Conservation (phyloP, 2,888 invertebrate species). For the Andrena flavipes region DNA sequence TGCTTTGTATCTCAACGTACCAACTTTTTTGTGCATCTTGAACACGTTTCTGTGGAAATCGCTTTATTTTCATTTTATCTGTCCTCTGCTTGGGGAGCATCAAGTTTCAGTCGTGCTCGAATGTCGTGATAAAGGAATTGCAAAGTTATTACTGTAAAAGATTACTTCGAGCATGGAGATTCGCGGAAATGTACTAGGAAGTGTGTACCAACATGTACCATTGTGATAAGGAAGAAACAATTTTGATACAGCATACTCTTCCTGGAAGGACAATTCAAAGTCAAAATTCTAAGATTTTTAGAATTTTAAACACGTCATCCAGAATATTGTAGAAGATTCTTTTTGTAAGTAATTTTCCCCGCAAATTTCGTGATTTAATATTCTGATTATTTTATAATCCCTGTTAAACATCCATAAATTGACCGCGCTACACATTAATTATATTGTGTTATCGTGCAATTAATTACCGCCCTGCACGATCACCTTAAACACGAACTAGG, state of each 20-base stretch:
- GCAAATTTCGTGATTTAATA: too few relatives aligned
- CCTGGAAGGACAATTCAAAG: neutral
- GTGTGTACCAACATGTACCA: neutral
- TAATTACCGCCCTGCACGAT: too few relatives aligned
- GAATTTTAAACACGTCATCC: too few relatives aligned
- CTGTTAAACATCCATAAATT: too few relatives aligned
- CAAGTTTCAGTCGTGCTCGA: neutral
- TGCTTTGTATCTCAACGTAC: neutral
- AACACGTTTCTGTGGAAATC: constrained; percentile 38
- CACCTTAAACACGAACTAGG: too few relatives aligned
- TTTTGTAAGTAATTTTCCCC: too few relatives aligned
- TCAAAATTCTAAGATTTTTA: too few relatives aligned
- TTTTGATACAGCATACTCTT: neutral
- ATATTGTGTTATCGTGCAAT: too few relatives aligned
- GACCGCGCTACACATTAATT: too few relatives aligned
- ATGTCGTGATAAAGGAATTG: neutral
- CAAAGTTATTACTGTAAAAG: neutral
- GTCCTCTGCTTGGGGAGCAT: neutral
- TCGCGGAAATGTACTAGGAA: neutral
- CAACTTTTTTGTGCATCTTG: neutral
- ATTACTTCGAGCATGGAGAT: neutral
- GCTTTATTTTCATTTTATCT: neutral
- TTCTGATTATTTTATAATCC: too few relatives aligned
- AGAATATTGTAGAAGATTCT: too few relatives aligned
- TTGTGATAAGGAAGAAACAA: neutral